Percentiles rank a stretch among this genome's conserved stretches.
phyloP scores from a whole-genome alignment of 1,140 invertebrate genomes.

The Drosophila guanche region DNA sequence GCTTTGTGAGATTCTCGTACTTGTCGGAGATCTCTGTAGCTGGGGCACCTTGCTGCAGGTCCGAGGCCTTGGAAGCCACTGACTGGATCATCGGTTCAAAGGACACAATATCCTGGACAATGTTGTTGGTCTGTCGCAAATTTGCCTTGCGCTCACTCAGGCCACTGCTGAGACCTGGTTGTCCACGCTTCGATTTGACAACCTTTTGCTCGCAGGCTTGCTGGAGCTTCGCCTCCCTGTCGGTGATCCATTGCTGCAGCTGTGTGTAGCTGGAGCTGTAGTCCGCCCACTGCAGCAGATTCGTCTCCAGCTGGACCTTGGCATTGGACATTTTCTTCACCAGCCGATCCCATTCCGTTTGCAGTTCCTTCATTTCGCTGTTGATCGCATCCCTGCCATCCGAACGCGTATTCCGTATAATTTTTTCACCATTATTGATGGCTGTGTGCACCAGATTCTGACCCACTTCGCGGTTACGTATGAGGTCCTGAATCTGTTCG shows the following conservation, averaged over 20 bases:
- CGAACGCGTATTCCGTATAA: slow-evolving; percentile 92
- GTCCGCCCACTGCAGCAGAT: slow-evolving; percentile 96
- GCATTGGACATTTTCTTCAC: slow-evolving; percentile 96
- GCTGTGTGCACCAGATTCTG: slow-evolving; percentile 95
- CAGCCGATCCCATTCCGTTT: slow-evolving; percentile 96
- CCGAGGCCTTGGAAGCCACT: slow-evolving; percentile 94
- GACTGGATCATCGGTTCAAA: slow-evolving; percentile 98
- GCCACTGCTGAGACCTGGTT: slow-evolving; percentile 89
- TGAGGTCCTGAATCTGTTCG: slow-evolving; percentile 91
- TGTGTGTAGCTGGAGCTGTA: slow-evolving; percentile 96
- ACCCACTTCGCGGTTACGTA: slow-evolving; percentile 94
- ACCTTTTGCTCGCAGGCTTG: slow-evolving; percentile 95
- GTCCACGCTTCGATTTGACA: slow-evolving; percentile 89
- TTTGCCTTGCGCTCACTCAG: slow-evolving; percentile 93
- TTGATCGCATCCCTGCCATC: slow-evolving; percentile 95
- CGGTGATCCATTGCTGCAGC: slow-evolving; percentile 97
- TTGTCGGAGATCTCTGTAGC: slow-evolving; percentile 95
- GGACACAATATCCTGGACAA: slow-evolving; percentile 96
- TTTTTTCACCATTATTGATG: slow-evolving; percentile 96
- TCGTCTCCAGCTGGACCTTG: slow-evolving; percentile 96
- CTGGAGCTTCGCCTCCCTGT: slow-evolving; percentile 96
- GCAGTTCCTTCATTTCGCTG: slow-evolving; percentile 93
- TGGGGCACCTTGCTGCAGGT: slow-evolving; percentile 92
- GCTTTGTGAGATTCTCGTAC: slow-evolving; percentile 94
- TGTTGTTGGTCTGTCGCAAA: slow-evolving; percentile 95